These are phyloP conservation scores for Spea bombifrons DNA, from an alignment of 2,113 vertebrate species.

Conservation along the genomic window DNA sequence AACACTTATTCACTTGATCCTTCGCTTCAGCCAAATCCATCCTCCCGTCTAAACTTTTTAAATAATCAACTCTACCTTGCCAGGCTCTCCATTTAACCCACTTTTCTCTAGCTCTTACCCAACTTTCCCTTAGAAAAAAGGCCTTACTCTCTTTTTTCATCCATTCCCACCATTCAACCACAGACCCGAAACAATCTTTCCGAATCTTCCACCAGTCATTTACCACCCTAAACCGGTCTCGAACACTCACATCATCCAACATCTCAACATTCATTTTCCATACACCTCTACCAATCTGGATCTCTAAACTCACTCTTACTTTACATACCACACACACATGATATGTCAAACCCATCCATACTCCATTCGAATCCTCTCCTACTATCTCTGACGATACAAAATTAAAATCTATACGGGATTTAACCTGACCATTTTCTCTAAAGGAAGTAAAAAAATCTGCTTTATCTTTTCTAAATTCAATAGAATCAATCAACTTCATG, in stretches of 20 bases:
- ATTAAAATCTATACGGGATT: neutral
- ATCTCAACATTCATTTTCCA: neutral
- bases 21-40: neutral
- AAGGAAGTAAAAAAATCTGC: neutral
- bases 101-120: no score
- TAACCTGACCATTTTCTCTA: neutral
- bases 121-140: no score
- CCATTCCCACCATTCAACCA: neutral
- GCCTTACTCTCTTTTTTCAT: no score
- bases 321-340: no score
- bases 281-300: neutral
- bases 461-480: neutral
- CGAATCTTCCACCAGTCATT: no score
- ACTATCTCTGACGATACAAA: no score
- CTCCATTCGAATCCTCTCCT: no score
- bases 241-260: neutral
- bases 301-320: neutral
- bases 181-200: no score
- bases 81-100: neutral
- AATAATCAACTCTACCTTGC: neutral
- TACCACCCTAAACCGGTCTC: no score
- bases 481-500: neutral
- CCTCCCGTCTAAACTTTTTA: neutral
- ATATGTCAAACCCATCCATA: neutral
- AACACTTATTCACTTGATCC: neutral